phyloP scores from a whole-genome alignment of 2,797 vertebrate genomes.

The Pipistrellus pygmaeus region DNA sequence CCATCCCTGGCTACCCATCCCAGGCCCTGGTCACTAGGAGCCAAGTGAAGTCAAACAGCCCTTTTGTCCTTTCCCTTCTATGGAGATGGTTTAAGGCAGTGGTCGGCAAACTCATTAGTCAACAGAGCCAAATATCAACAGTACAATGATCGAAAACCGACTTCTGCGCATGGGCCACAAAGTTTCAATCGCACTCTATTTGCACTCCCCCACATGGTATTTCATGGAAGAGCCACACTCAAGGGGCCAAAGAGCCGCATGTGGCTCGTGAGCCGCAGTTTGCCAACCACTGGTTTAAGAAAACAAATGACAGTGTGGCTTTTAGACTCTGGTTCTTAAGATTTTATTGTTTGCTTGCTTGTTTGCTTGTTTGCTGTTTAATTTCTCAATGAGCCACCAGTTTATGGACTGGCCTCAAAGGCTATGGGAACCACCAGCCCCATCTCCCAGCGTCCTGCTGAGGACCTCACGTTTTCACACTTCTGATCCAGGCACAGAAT shows the following conservation, averaged over 20 bases:
- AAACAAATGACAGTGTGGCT: neutral
- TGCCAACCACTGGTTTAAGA: neutral
- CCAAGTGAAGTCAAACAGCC: neutral
- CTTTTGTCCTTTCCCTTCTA: neutral
- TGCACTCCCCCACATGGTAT: too few species aligned
- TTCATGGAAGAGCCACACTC: too few species aligned
- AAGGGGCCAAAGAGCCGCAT: too few species aligned
- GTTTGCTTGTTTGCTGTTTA: neutral
- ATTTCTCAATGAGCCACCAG: slow-evolving; percentile 2
- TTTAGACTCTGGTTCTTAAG: slow-evolving; percentile 13
- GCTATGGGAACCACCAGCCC: neutral
- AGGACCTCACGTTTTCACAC: slow-evolving; percentile 56
- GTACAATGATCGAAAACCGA: too few species aligned
- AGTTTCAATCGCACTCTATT: too few species aligned
- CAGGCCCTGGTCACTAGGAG: too few species aligned
- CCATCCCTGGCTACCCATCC: neutral
- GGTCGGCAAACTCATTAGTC: too few species aligned
- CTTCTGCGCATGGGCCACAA: too few species aligned
- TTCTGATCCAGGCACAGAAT: slow-evolving; percentile 53
- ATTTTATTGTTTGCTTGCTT: neutral
- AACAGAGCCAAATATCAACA: too few species aligned
- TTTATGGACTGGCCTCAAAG: slow-evolving; percentile 47
- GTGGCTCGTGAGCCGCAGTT: too few species aligned
- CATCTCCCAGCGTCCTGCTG: slow-evolving; percentile 47
- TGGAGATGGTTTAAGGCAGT: neutral